phyloP scores from a whole-genome alignment of 2,888 invertebrate species.

The Chloroclystis v-ata region DNA sequence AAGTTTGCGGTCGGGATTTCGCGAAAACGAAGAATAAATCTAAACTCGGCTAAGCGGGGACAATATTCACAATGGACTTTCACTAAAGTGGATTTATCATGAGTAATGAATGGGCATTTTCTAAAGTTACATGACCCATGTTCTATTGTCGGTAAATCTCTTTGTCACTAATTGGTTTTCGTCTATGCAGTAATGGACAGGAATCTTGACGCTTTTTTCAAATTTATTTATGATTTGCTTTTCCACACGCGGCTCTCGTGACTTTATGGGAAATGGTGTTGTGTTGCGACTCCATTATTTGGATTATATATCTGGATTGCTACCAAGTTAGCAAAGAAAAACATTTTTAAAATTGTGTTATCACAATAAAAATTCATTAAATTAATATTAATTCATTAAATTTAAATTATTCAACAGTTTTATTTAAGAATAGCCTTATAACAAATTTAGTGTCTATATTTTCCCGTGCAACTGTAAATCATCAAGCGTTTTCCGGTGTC shows the following conservation, averaged over 20 bases:
- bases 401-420: too few relatives aligned
- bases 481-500: neutral
- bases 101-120: slow-evolving; percentile 53
- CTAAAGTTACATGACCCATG: slow-evolving; percentile 45
- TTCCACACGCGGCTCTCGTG: too few relatives aligned
- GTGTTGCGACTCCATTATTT: too few relatives aligned
- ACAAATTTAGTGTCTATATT: neutral
- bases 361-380: too few relatives aligned
- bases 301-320: too few relatives aligned
- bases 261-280: too few relatives aligned
- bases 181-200: slow-evolving; percentile 5
- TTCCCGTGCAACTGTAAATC: neutral
- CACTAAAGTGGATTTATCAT: slow-evolving; percentile 58
- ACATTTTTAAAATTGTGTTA: too few relatives aligned
- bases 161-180: slow-evolving; percentile 28
- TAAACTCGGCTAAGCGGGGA: slow-evolving; percentile 45
- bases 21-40: slow-evolving; percentile 53
- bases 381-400: too few relatives aligned
- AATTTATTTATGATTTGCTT: neutral
- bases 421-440: too few relatives aligned
- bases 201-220: too few relatives aligned
- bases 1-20: slow-evolving; percentile 52
- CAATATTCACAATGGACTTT: slow-evolving; percentile 57
- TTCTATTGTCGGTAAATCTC: slow-evolving; percentile 42
- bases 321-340: too few relatives aligned